Evolutionary conservation across 2,113 vertebrate genomes (phyloP).

Genomic region (Camelus bactrianus): DNA sequence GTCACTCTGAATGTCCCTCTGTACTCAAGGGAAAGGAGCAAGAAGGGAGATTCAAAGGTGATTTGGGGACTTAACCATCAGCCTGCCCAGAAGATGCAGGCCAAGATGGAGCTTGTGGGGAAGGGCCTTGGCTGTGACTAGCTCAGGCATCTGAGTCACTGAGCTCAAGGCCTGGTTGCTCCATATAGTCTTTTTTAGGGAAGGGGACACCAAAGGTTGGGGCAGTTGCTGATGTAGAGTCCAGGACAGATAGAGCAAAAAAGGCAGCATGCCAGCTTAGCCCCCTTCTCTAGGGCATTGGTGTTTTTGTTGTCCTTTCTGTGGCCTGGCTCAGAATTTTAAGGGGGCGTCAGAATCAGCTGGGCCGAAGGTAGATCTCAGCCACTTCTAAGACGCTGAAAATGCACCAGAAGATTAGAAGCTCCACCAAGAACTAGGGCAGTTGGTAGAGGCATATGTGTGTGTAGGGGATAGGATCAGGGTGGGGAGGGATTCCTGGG

Average conservation of each 20-base stretch:
- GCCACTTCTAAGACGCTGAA: conserved; percentile 62
- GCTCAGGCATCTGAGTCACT: conserved; percentile 38
- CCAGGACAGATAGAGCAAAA: conserved; percentile 70
- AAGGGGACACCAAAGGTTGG: background rate
- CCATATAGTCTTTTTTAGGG: background rate
- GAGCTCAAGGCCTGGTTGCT: conserved; percentile 49
- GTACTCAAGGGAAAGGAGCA: background rate
- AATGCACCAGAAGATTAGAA: conserved; percentile 81
- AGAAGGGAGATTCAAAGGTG: conserved; percentile 27
- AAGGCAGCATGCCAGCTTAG: conserved; percentile 68
- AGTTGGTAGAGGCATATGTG: conserved; percentile 61
- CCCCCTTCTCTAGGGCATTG: conserved; percentile 62
- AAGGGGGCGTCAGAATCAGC: conserved; percentile 58
- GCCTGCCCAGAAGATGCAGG: conserved; percentile 43
- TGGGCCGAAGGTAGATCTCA: conserved; percentile 50
- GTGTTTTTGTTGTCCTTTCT: conserved; percentile 70
- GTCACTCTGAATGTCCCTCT: conserved; percentile 1
- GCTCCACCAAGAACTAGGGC: conserved; percentile 75
- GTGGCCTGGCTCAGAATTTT: conserved; percentile 75
- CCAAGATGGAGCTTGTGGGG: conserved; percentile 52
- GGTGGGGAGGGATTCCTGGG: conserved; percentile 54
- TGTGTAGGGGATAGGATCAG: conserved; percentile 13
- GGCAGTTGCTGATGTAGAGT: conserved; percentile 72
- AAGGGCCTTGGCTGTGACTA: conserved; percentile 52
- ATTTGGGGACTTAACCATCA: conserved; percentile 39